Evolutionary conservation across 2,888 invertebrate genomes (phyloP).

Genomic region (Anthrax anthrax): DNA sequence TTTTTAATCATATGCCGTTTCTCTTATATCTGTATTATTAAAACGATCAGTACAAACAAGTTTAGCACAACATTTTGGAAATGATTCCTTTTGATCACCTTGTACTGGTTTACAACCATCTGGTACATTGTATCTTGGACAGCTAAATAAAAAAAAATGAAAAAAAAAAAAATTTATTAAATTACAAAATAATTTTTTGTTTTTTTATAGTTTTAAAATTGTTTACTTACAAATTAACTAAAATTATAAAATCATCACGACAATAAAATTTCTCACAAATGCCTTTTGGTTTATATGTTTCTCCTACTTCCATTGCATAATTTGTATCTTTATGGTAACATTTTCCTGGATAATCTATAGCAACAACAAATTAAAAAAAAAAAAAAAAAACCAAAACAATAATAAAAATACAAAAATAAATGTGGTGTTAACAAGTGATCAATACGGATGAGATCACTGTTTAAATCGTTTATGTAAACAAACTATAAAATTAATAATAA

Average conservation of each 20-base stretch:
- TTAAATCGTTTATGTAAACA: too few species aligned
- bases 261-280: constrained; percentile 6
- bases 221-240: constrained; percentile 6
- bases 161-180: not conserved
- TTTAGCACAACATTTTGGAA: constrained; percentile 6
- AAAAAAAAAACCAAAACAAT: too few species aligned
- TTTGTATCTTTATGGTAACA: constrained; percentile 7
- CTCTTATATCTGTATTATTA: constrained; percentile 3
- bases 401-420: too few species aligned
- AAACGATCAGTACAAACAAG: constrained; percentile 3
- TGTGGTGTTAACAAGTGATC: too few species aligned
- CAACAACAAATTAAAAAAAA: too few species aligned
- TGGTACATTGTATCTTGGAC: constrained; percentile 5
- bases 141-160: not conserved
- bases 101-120: constrained; percentile 4
- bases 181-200: too few species aligned
- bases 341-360: constrained; percentile 6
- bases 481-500: too few species aligned
- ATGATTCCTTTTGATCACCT: constrained; percentile 1
- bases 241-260: constrained; percentile 8
- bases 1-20: not conserved
- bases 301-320: constrained; percentile 6
- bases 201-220: too few species aligned
- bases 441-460: too few species aligned
- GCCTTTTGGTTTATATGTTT: constrained; percentile 5